A percentile compares a stretch with the other conserved stretches of the same genome.
These are phyloP conservation scores for Coelogynopora nodosa DNA, from an alignment of 2,888 invertebrate genomes.

Conservation along the genomic window DNA sequence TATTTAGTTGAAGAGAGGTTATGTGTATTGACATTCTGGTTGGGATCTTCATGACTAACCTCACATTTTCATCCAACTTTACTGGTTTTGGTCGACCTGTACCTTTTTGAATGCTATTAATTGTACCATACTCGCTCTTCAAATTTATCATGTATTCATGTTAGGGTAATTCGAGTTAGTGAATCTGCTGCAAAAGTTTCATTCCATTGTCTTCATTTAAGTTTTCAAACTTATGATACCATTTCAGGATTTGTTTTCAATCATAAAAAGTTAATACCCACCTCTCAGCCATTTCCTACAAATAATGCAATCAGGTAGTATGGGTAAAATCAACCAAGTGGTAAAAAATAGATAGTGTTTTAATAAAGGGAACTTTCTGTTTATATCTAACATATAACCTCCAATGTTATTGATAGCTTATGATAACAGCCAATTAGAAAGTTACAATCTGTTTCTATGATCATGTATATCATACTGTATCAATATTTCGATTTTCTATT, in stretches of 20 bases:
- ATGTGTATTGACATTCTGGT: background rate
- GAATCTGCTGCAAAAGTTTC: slow-evolving; percentile 8
- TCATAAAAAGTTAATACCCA: background rate
- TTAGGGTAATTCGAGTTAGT: background rate
- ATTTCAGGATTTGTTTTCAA: background rate
- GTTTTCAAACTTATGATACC: slow-evolving; percentile 21
- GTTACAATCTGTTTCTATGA: no score
- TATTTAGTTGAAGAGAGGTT: background rate
- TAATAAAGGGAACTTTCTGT: no score
- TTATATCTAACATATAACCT: no score
- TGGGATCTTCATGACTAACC: background rate
- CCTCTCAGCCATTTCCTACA: background rate
- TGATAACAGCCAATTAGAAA: no score
- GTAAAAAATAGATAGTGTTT: no score
- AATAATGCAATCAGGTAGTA: background rate
- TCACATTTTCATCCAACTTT: background rate
- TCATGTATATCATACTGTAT: no score
- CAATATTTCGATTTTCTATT: no score
- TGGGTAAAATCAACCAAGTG: no score
- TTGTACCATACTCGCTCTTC: slow-evolving; percentile 26
- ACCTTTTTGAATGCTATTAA: background rate
- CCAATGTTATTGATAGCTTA: no score
- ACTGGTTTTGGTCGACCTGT: background rate
- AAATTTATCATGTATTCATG: background rate
- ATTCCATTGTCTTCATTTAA: slow-evolving; percentile 24